A percentile compares a stretch with the other conserved stretches of the same genome.
These are phyloP conservation scores for Ashinkailepas kermadecensis DNA, from an alignment of 2,888 invertebrate genomes.

Conservation along the genomic window DNA sequence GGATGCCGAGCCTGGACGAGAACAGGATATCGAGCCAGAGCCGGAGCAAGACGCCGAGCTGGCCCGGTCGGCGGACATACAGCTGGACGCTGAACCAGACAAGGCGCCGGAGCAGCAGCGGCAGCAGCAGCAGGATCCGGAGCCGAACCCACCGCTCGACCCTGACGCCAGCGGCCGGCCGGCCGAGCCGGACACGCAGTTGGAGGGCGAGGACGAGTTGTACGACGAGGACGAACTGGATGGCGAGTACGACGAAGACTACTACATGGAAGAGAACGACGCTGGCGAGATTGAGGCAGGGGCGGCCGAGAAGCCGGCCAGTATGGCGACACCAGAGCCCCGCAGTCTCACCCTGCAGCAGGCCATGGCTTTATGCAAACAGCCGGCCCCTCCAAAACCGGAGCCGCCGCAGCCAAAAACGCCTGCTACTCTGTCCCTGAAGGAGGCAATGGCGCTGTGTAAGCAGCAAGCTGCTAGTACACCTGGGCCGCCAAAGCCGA, in stretches of 20 bases:
- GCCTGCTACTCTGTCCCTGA: too few relatives aligned
- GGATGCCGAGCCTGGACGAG: too few relatives aligned
- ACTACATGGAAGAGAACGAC: neutral
- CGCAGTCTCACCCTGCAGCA: constrained; percentile 8
- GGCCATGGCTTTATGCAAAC: neutral
- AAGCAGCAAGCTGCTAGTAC: too few relatives aligned
- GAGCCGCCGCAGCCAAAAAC: too few relatives aligned
- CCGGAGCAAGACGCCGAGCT: neutral
- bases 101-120: neutral
- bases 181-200: too few relatives aligned
- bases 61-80: neutral
- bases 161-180: too few relatives aligned
- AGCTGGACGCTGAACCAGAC: neutral
- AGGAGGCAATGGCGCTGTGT: too few relatives aligned
- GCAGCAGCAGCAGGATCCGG: neutral
- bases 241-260: neutral
- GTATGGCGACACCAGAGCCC: neutral
- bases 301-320: too few relatives aligned
- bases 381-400: neutral
- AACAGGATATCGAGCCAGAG: too few relatives aligned
- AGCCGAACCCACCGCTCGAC: neutral
- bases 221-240: neutral
- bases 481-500: too few relatives aligned
- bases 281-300: too few relatives aligned
- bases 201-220: neutral